phyloP scores from a whole-genome alignment of 2,888 invertebrate genomes.

The Pheosia tremula region DNA sequence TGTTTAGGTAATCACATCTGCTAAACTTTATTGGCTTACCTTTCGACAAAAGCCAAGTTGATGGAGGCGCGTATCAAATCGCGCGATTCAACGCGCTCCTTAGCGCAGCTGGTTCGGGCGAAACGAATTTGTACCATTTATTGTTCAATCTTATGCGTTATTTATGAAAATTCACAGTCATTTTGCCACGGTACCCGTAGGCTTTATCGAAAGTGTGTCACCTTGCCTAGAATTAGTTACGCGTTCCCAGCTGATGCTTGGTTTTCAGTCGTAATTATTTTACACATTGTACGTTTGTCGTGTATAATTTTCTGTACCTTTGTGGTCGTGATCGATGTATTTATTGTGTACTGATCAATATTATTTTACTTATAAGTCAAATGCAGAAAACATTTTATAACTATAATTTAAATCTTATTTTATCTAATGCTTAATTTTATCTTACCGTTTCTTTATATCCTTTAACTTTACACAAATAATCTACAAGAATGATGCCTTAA shows the following conservation, averaged over 20 bases:
- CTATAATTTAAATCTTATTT: no score
- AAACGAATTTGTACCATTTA: constrained; percentile 78
- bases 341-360: no score
- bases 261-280: constrained; percentile 48
- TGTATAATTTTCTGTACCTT: not conserved
- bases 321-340: not conserved
- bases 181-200: constrained; percentile 62
- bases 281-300: constrained; percentile 38
- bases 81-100: constrained; percentile 76
- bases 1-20: constrained; percentile 83
- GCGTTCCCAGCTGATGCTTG: constrained; percentile 64
- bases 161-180: constrained; percentile 77
- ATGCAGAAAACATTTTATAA: no score
- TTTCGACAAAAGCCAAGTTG: constrained; percentile 78
- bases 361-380: no score
- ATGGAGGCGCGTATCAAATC: constrained; percentile 84
- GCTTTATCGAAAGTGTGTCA: constrained; percentile 73
- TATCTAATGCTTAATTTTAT: no score
- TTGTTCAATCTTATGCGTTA: constrained; percentile 78
- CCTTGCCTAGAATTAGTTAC: constrained; percentile 78
- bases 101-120: constrained; percentile 80
- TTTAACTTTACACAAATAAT: not conserved
- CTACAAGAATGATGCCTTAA: not conserved
- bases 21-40: constrained; percentile 78
- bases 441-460: not conserved